These are phyloP conservation scores for Drosophila pseudoobscura DNA, from an alignment of 1,140 invertebrate species.

Conservation along the genomic window DNA sequence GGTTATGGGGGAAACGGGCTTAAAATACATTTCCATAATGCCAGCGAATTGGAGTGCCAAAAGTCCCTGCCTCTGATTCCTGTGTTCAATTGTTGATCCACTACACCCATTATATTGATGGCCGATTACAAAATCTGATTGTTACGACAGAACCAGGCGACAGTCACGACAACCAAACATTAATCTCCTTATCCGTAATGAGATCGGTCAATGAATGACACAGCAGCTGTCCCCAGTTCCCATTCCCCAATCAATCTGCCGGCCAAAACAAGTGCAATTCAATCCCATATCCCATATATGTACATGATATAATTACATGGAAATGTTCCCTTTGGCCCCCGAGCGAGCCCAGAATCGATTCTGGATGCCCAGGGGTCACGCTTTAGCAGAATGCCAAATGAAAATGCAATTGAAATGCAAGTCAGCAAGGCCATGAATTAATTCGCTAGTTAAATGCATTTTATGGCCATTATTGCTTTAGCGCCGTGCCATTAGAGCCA, in stretches of 20 bases:
- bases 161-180: constrained; percentile 30
- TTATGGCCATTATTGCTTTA: constrained; percentile 25
- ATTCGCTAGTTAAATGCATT: constrained; percentile 42
- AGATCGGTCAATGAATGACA: constrained; percentile 29
- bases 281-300: constrained; percentile 2
- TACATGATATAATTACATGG: constrained; percentile 32
- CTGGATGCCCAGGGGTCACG: constrained; percentile 35
- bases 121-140: constrained; percentile 13
- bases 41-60: too few relatives aligned
- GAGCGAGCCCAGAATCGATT: constrained; percentile 11
- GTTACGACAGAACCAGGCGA: background rate
- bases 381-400: constrained; percentile 24
- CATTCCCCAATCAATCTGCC: constrained; percentile 20
- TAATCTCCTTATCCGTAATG: constrained; percentile 44
- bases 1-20: constrained; percentile 1
- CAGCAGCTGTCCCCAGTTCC: constrained; percentile 5
- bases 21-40: too few relatives aligned
- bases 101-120: background rate
- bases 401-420: constrained; percentile 48
- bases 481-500: constrained; percentile 34
- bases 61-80: too few relatives aligned
- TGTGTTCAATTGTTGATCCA: too few relatives aligned
- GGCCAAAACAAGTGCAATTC: constrained; percentile 26
- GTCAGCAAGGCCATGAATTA: constrained; percentile 32
- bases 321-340: constrained; percentile 1